A percentile compares a stretch with the other conserved stretches of the same genome.
Conservation (phyloP, 2,888 invertebrate species). For the Polydesmus complanatus region DNA sequence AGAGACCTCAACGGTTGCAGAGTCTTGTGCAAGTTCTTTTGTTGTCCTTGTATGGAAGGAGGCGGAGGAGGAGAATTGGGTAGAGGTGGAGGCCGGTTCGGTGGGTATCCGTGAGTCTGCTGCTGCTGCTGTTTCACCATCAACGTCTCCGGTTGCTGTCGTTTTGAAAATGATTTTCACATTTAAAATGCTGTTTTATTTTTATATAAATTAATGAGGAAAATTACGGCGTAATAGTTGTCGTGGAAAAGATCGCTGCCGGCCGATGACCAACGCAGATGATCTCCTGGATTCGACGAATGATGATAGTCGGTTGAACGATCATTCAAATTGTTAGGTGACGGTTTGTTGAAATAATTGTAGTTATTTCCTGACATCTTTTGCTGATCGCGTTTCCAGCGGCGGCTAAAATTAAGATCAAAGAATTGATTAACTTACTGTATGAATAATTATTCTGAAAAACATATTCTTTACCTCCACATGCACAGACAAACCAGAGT, state of each 20-base stretch:
- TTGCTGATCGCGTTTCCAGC: slow-evolving; percentile 72
- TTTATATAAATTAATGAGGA: background rate
- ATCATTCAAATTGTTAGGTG: slow-evolving; percentile 24
- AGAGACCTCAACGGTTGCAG: slow-evolving; percentile 12
- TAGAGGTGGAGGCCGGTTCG: slow-evolving; percentile 4
- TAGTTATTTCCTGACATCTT: slow-evolving; percentile 43
- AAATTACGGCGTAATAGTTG: slow-evolving; percentile 29
- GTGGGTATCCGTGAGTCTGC: slow-evolving; percentile 1
- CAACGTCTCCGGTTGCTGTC: slow-evolving; percentile 14
- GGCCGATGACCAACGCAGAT: background rate
- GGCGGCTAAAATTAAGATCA: slow-evolving; percentile 44
- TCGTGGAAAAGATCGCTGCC: slow-evolving; percentile 26
- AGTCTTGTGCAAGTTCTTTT: background rate
- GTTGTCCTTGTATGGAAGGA: slow-evolving; percentile 1
- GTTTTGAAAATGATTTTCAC: no score
- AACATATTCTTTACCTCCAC: slow-evolving; percentile 58
- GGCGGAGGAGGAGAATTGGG: background rate
- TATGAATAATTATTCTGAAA: background rate
- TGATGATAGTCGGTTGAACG: slow-evolving; percentile 1
- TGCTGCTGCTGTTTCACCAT: background rate
- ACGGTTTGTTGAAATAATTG: slow-evolving; percentile 23
- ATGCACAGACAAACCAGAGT: slow-evolving; percentile 74
- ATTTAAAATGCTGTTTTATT: no score
- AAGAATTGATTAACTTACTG: background rate
- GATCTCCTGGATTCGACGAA: background rate